Evolutionary conservation across 2,888 invertebrate genomes (phyloP).

Genomic region (Biston stratarius): DNA sequence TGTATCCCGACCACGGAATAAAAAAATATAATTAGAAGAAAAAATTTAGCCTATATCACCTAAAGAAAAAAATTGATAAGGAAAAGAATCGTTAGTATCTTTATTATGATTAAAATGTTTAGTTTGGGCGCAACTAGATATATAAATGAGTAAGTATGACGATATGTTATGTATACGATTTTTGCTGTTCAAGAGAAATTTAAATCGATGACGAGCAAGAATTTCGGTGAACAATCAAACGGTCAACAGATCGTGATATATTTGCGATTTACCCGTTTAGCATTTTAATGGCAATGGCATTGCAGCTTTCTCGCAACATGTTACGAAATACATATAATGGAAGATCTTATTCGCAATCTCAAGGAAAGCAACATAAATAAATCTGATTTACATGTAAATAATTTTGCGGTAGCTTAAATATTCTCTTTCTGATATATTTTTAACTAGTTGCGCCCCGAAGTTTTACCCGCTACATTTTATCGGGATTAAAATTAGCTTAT

Average conservation of each 20-base stretch:
- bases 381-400: conserved; percentile 9
- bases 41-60: too few species aligned
- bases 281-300: conserved; percentile 27
- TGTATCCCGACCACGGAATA: too few species aligned
- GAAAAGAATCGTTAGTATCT: too few species aligned
- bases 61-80: too few species aligned
- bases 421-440: background rate
- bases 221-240: conserved; percentile 9
- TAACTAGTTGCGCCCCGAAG: too few species aligned
- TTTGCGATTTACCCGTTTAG: conserved; percentile 21
- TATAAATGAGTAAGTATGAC: too few species aligned
- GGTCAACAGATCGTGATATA: conserved; percentile 29
- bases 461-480: too few species aligned
- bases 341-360: conserved; percentile 20
- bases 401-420: conserved; percentile 1
- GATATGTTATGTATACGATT: too few species aligned
- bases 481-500: too few species aligned
- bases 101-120: too few species aligned
- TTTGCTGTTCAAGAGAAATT: background rate
- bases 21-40: too few species aligned
- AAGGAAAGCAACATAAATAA: conserved; percentile 15
- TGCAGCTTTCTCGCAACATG: conserved; percentile 30
- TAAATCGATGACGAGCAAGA: background rate
- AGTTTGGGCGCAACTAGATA: too few species aligned
- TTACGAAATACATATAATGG: conserved; percentile 21